Evolutionary conservation across 2,888 invertebrate species (phyloP).

Genomic region (Xestia c-nigrum): DNA sequence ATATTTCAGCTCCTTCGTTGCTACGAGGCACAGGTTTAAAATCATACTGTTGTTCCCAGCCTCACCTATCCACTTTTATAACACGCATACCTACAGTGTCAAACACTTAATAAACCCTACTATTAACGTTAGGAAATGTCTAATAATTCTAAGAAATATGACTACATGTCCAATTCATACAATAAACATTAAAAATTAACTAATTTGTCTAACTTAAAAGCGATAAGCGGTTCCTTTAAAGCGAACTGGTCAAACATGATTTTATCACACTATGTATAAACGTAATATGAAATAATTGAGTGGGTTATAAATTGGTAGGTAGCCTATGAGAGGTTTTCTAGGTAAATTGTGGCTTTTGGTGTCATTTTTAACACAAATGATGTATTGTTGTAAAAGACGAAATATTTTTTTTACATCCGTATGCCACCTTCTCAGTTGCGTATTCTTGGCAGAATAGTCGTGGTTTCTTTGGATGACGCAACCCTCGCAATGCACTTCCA

Average conservation of each 20-base stretch:
- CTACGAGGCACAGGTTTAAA: background rate
- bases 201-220: constrained; percentile 57
- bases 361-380: background rate
- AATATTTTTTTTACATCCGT: background rate
- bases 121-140: background rate
- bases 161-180: background rate
- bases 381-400: background rate
- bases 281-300: constrained; percentile 15
- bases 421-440: too few species aligned
- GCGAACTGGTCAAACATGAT: constrained; percentile 14
- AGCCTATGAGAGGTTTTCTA: background rate
- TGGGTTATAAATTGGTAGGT: constrained; percentile 29
- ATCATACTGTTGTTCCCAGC: background rate
- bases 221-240: constrained; percentile 53
- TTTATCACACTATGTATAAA: constrained; percentile 6
- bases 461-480: too few species aligned
- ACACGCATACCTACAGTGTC: background rate
- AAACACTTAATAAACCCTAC: background rate
- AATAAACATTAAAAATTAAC: constrained; percentile 33
- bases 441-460: too few species aligned
- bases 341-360: background rate
- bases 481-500: too few species aligned
- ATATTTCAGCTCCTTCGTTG: too few species aligned
- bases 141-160: constrained; percentile 47
- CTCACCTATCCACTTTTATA: constrained; percentile 1